These are phyloP conservation scores for Menidia beryllina DNA, from an alignment of 2,113 vertebrate species.

Conservation along the genomic window DNA sequence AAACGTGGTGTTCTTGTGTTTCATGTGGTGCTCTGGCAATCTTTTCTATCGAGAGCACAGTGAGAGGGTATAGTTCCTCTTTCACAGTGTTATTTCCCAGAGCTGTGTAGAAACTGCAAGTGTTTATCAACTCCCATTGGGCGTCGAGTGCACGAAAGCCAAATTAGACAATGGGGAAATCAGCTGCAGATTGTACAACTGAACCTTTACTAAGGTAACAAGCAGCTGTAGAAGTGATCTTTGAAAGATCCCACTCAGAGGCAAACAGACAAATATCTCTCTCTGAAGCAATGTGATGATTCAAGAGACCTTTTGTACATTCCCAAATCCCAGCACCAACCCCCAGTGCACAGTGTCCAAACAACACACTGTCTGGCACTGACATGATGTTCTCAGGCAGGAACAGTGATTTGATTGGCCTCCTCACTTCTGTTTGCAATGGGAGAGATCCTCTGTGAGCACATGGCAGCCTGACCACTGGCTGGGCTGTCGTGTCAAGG, in stretches of 20 bases:
- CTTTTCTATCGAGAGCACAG: slow-evolving; percentile 64
- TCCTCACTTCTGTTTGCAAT: slow-evolving; percentile 54
- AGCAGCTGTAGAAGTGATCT: slow-evolving; percentile 34
- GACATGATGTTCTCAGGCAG: slow-evolving; percentile 63
- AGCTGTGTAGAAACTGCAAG: slow-evolving; percentile 58
- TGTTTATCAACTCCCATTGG: slow-evolving; percentile 61
- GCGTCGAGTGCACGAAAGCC: slow-evolving; percentile 40
- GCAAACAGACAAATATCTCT: slow-evolving; percentile 30
- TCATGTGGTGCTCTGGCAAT: slow-evolving; percentile 66
- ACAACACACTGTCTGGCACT: slow-evolving; percentile 59
- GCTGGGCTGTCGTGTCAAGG: slow-evolving; percentile 38
- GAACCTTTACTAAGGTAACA: slow-evolving; percentile 22
- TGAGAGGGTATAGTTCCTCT: slow-evolving; percentile 76
- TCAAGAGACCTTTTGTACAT: slow-evolving; percentile 68
- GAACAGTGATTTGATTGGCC: slow-evolving; percentile 59
- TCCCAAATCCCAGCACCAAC: slow-evolving; percentile 59
- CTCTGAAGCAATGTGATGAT: slow-evolving; percentile 54
- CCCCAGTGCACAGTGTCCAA: slow-evolving; percentile 48
- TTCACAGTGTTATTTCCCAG: slow-evolving; percentile 74
- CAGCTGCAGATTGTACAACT: slow-evolving; percentile 38
- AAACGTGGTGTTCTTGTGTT: slow-evolving; percentile 79
- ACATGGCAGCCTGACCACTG: slow-evolving; percentile 57
- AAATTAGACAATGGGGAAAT: slow-evolving; percentile 50
- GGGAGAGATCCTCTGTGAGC: slow-evolving; percentile 56
- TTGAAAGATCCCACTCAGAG: slow-evolving; percentile 18